Base-by-base conservation (phyloP, 2,888 invertebrate genomes). In the Nyleta sp. region DNA sequence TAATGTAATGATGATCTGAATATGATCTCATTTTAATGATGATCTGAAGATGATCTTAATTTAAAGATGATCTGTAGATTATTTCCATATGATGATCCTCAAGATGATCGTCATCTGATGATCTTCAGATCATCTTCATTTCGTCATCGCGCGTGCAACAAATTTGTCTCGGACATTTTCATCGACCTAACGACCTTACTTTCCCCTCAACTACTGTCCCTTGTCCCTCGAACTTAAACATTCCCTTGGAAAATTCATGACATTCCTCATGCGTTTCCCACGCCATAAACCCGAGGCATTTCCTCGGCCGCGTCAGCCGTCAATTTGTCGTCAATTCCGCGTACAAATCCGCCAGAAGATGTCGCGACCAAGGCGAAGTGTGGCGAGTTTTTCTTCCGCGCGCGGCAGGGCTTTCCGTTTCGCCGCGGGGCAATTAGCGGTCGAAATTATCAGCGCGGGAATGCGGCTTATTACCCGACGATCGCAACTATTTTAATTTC, bases 401-500 rank as follows among this genome's bases (percentile, higher is more conserved):
- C 44, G 38, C 42, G 33, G 22, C 38, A 20, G 22, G 7, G 55
- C 52, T 44, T 46, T 48, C 50, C 65, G 24, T 22, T n/a, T 57
- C 35, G 59, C 42, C 53, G 73, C 57, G 64, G 15, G 11, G 55
- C 53, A 78, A 81, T 78, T 81, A 81, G 75, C 68, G 73, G 44
- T 53, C 20, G 46, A 53, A 70, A 81, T 79, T 72, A 81, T 81
- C 78, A 44, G 53, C n/a, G 24, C 17, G 52, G 76, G 80, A 80
- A 83, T 76, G 80, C 75, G 74, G 72, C 74, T 64, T 74, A 78
- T 81, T 84, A 76, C 55, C 38, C 55, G 40, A 24, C 62, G 44
- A 76, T 68, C 18, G 74, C 78, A 79, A 74, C 64, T 81, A 83
- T 80, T 83, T 83, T 79, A 81, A 83, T 84, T 83, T 81, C 64